These are phyloP conservation scores for Phyllotreta striolata DNA, from an alignment of 2,888 invertebrate genomes.

Conservation along the genomic window DNA sequence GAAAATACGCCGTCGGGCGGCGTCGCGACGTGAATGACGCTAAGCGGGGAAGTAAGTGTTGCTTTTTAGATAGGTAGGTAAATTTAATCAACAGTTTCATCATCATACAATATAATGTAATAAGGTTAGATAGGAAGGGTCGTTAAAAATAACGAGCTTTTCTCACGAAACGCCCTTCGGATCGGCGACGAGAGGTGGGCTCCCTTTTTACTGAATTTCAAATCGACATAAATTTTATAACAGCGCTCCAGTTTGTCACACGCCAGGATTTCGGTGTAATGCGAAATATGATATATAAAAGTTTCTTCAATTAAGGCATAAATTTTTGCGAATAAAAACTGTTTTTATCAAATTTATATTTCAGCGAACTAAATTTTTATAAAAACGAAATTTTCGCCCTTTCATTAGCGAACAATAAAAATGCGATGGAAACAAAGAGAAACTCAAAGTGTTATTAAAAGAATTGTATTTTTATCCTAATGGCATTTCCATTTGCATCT, in stretches of 20 bases:
- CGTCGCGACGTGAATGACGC: conserved; percentile 1
- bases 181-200: conserved; percentile 41
- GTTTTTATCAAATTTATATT: too few relatives aligned
- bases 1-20: conserved; percentile 3
- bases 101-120: conserved; percentile 49
- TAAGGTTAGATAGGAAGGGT: conserved; percentile 42
- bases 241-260: conserved; percentile 24
- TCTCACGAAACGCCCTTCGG: conserved; percentile 42
- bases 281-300: too few relatives aligned
- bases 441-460: too few relatives aligned
- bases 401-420: too few relatives aligned
- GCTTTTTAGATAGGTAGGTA: conserved; percentile 34
- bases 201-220: conserved; percentile 28
- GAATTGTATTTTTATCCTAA: too few relatives aligned
- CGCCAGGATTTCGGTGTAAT: too few relatives aligned
- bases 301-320: too few relatives aligned
- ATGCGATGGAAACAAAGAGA: too few relatives aligned
- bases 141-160: conserved; percentile 54
- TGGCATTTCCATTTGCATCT: too few relatives aligned
- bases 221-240: conserved; percentile 46
- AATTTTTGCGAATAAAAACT: too few relatives aligned
- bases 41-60: conserved; percentile 13
- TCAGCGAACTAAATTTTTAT: too few relatives aligned
- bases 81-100: conserved; percentile 48
- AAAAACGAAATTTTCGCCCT: too few relatives aligned